These are phyloP conservation scores for Erythrocercus mccallii DNA, from an alignment of 2,113 vertebrate species.

Conservation along the genomic window DNA sequence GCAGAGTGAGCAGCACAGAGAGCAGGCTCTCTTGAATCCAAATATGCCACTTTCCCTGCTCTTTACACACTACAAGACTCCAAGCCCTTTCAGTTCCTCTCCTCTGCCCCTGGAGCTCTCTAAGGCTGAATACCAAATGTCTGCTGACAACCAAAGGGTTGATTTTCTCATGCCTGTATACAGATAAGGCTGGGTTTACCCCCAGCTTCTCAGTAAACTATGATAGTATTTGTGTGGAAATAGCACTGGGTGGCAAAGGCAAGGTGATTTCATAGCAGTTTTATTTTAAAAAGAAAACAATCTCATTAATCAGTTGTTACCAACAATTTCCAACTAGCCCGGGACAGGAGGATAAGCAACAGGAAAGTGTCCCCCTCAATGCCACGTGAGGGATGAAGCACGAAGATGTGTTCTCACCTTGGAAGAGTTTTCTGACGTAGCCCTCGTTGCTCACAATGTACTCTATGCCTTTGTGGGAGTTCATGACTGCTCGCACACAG, in stretches of 20 bases:
- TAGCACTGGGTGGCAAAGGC: not conserved
- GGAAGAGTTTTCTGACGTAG: slow-evolving; percentile 93
- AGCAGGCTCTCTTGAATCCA: not conserved
- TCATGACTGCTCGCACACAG: slow-evolving; percentile 94
- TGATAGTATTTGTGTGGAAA: not conserved
- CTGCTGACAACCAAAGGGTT: not conserved
- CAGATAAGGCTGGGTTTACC: not conserved
- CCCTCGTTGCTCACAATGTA: slow-evolving; percentile 95
- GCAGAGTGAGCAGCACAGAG: not conserved
- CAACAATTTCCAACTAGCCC: not conserved
- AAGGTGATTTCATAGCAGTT: not conserved
- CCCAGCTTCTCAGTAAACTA: not conserved
- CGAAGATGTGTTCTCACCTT: slow-evolving; percentile 74
- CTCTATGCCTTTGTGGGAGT: slow-evolving; percentile 88
- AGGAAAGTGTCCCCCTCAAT: fast-evolving
- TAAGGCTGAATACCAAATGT: not conserved
- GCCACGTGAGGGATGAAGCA: not conserved
- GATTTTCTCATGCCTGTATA: not conserved
- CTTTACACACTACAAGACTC: not conserved
- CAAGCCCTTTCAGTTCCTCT: not conserved
- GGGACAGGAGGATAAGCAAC: not conserved
- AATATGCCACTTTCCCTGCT: not conserved
- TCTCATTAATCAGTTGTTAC: not conserved
- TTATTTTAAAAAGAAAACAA: not conserved
- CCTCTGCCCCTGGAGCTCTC: not conserved